Conservation (phyloP, 2,113 vertebrate genomes). For the Scolopax mira region DNA sequence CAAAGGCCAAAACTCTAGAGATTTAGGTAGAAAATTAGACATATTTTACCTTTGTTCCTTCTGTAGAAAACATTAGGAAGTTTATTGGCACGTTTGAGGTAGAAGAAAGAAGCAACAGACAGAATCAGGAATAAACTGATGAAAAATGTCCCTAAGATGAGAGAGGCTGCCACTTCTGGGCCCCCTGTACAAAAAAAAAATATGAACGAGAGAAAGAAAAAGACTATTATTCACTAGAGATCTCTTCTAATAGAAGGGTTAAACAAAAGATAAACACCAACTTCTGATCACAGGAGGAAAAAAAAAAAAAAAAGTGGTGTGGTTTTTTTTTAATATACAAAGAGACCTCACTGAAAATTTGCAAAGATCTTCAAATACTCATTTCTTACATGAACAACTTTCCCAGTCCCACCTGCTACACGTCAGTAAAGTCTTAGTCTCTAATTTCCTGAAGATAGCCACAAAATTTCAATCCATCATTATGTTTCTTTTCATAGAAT, state of each 20-base stretch:
- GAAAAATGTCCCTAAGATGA: constrained; percentile 90
- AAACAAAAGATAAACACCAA: neutral
- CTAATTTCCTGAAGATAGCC: neutral
- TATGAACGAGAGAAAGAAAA: no score
- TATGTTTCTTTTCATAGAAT: neutral
- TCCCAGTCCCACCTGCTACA: neutral
- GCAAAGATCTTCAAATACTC: neutral
- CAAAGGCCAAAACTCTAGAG: neutral
- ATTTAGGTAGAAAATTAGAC: neutral
- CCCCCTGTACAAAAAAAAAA: constrained; percentile 71
- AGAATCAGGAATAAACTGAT: constrained; percentile 91
- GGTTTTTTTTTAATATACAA: neutral
- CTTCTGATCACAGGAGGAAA: neutral
- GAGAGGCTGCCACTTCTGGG: constrained; percentile 85
- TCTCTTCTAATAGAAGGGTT: neutral
- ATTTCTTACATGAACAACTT: neutral
- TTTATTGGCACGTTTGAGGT: constrained; percentile 91
- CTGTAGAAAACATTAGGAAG: constrained; percentile 87
- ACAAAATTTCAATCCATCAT: neutral
- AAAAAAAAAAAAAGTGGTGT: no score
- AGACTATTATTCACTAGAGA: neutral
- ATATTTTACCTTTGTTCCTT: constrained; percentile 83
- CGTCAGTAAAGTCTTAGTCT: neutral
- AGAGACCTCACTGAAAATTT: neutral
- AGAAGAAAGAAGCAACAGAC: constrained; percentile 92